Evolutionary conservation across 2,888 invertebrate genomes (phyloP), one percentile per base, ranked within the genome.

Genomic region (Sphaeridia pumilis): DNA sequence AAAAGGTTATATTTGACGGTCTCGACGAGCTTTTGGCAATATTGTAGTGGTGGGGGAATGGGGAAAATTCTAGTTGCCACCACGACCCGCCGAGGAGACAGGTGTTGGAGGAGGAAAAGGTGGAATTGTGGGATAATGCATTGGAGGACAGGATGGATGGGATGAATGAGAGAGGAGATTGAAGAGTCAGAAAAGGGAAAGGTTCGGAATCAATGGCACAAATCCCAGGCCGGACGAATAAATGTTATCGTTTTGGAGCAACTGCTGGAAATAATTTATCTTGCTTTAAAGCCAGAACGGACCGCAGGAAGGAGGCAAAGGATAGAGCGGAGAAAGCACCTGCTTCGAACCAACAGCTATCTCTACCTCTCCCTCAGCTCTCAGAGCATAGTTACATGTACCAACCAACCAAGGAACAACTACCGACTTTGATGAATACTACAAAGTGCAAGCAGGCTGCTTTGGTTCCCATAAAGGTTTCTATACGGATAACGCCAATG

Each of bases 61-160:
- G n/a, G n/a, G n/a, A n/a, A n/a, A n/a, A n/a, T n/a, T n/a, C n/a
- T n/a, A n/a, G n/a, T n/a, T n/a, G n/a, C n/a, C n/a, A n/a, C n/a
- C n/a, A n/a, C n/a, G n/a, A n/a, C n/a, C n/a, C n/a, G n/a, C n/a
- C n/a, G n/a, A n/a, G n/a, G n/a, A n/a, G n/a, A n/a, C n/a, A n/a
- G n/a, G n/a, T n/a, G n/a, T n/a, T n/a, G n/a, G n/a, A n/a, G n/a
- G n/a, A n/a, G n/a, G n/a, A n/a, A n/a, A n/a, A n/a, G n/a, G n/a
- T n/a, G n/a, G n/a, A n/a, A 38, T 38, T 38, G 38, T 38, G 38
- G n/a, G 17, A 38, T 38, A 38, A 38, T 38, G 17, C 12, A 38
- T 38, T 38, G 38, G 7, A 38, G 20, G 38, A 17, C 7, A 38
- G 20, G 38, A 38, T 38, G 38, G 20, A 38, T 38, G 38, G 20